Percentiles rank a stretch among this genome's conserved stretches.
These are phyloP conservation scores for Eilema sororculum DNA, from an alignment of 2,888 invertebrate genomes.

Conservation along the genomic window DNA sequence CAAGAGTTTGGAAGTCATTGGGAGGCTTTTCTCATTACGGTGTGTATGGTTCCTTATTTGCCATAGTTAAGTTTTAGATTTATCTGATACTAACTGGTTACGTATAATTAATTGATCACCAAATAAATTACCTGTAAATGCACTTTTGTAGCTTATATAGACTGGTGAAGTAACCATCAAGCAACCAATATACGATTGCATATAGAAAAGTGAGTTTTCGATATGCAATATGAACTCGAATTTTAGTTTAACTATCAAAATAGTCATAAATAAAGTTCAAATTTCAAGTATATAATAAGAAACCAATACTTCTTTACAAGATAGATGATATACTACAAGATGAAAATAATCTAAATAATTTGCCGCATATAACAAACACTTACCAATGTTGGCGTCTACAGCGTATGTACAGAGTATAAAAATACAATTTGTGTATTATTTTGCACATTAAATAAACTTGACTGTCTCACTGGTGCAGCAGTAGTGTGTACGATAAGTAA, in stretches of 20 bases:
- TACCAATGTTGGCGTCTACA: no score
- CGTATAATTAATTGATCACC: background rate
- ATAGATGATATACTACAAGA: background rate
- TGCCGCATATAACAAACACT: background rate
- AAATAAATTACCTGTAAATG: no score
- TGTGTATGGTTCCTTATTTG: slow-evolving; percentile 10
- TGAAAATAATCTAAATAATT: background rate
- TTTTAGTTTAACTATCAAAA: background rate
- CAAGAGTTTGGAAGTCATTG: background rate
- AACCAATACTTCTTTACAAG: background rate
- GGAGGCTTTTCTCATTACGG: background rate
- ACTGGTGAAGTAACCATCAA: background rate
- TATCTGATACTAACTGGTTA: background rate
- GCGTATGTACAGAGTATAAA: no score
- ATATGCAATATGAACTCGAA: background rate
- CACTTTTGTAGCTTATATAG: no score
- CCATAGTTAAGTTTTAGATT: background rate
- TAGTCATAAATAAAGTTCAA: background rate
- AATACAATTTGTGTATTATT: no score
- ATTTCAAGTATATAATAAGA: background rate
- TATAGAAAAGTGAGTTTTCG: background rate
- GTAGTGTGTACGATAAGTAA: no score
- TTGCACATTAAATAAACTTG: background rate
- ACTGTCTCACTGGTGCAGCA: background rate
- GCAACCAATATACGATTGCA: background rate